Percentiles rank a stretch among this genome's conserved stretches.
Conservation (phyloP, 2,888 invertebrate species). For the Nephrotoma flavescens region DNA sequence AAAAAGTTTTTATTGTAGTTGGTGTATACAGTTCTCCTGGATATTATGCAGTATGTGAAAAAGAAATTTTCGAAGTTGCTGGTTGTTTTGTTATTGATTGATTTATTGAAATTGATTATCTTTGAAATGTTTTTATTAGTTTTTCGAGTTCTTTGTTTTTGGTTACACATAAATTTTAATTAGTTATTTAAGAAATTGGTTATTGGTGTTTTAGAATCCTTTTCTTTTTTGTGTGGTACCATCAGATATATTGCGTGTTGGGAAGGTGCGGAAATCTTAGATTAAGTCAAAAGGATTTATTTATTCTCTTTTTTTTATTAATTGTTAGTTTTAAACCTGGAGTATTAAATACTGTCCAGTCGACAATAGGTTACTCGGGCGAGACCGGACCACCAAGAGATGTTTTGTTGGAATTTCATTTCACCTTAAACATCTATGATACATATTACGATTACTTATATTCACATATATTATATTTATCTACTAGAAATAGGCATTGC, state of each 20-base stretch:
- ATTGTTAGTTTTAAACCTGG: too few species aligned
- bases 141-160: neutral
- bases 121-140: neutral
- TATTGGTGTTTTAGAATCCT: neutral
- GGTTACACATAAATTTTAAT: neutral
- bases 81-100: neutral
- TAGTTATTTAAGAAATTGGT: neutral
- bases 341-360: too few species aligned
- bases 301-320: too few species aligned
- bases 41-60: neutral
- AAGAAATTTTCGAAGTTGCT: neutral
- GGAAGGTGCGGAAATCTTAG: too few species aligned
- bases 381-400: neutral
- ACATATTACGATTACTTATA: neutral
- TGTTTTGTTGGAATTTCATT: neutral
- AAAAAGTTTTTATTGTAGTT: neutral
- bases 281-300: too few species aligned
- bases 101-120: neutral
- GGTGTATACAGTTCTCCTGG: neutral
- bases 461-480: neutral
- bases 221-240: neutral
- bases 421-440: neutral
- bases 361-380: too few species aligned
- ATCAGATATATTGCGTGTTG: too few species aligned
- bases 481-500: neutral